phyloP scores from a whole-genome alignment of 2,797 vertebrate species.

The Labroides dimidiatus region DNA sequence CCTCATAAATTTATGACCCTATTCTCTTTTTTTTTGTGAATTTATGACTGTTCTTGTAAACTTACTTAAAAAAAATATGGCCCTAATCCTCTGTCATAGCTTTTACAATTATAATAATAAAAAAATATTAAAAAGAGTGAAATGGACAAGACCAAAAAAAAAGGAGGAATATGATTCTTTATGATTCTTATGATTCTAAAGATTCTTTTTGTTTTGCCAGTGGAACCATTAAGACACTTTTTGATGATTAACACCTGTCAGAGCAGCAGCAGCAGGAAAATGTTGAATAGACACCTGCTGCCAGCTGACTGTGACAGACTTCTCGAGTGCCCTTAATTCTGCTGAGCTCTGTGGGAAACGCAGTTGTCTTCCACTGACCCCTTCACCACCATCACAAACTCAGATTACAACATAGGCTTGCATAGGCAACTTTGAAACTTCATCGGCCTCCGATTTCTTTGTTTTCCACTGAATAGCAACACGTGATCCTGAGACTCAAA shows the following conservation, averaged over 20 bases:
- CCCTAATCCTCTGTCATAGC: no score
- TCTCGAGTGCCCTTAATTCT: slow-evolving; percentile 49
- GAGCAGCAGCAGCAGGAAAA: slow-evolving; percentile 46
- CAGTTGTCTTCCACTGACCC: slow-evolving; percentile 31
- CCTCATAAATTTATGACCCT: no score
- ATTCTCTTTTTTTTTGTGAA: no score
- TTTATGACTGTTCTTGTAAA: no score
- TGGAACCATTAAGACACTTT: slow-evolving; percentile 16
- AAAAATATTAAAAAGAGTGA: not conserved
- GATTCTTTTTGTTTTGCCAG: slow-evolving; percentile 20
- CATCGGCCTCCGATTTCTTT: slow-evolving; percentile 33
- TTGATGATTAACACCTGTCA: slow-evolving; percentile 14
- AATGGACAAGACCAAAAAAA: not conserved
- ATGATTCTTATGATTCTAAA: no score
- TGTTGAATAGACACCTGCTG: slow-evolving; percentile 65
- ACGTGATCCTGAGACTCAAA: slow-evolving; percentile 39
- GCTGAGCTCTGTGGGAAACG: slow-evolving; percentile 76
- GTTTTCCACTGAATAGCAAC: slow-evolving; percentile 60
- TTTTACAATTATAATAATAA: not conserved
- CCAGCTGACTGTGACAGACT: slow-evolving; percentile 58
- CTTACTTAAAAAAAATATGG: no score
- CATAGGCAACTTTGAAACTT: slow-evolving; percentile 22
- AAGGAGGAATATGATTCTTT: no score
- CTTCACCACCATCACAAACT: slow-evolving; percentile 18
- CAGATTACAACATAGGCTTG: slow-evolving; percentile 61